Base-by-base conservation (phyloP, 2,797 vertebrate genomes). In the Thunnus albacares region DNA sequence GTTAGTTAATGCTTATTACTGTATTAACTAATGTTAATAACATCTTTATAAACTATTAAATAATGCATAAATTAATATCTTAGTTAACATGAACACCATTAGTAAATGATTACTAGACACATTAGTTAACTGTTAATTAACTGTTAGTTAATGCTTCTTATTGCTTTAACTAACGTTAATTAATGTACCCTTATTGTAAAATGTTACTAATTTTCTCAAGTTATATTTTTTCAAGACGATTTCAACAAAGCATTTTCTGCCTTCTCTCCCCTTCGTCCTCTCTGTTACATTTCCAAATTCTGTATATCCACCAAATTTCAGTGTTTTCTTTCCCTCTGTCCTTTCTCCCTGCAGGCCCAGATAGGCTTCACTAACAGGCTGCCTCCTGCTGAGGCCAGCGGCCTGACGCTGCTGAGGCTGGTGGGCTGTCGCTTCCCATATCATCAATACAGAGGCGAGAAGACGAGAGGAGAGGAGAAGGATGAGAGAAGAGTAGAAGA, bases 341-440 rank as follows among this genome's bases (percentile, higher is more conserved):
- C 61, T 53, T 41, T 57, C 68, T 79, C 65, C 51, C 43, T 0
- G 13, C 47, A 78, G 77, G 80, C 65, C 59, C 71, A 68, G 53
- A 70, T n/a, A 58, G 58, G 65, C 64, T 90, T 69, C n/a, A 49
- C 73, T 76, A 82, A 82, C 71, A 82, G 80, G 64, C 75, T 22
- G 65, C 69, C 62, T 83, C 90, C 86, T 80, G 89, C 81, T 86
- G 76, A 74, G 71, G 75, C 75, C 76, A 68, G 79, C 51, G 8
- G 65, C 75, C 77, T 28, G 59, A 60, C 5, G 17, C 73, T 62
- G 55, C 64, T 47, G 63, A 79, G 60, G 62, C 71, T 64, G 77
- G 65, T 71, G 77, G 62, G 61, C 81, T 87, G 77, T 84, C 66
- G 14, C 33, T 55, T 84, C 60, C 60, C 64, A 79, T 80, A 72